Base-by-base conservation (phyloP, 2,888 invertebrate species). In the Cosmia trapezina region DNA sequence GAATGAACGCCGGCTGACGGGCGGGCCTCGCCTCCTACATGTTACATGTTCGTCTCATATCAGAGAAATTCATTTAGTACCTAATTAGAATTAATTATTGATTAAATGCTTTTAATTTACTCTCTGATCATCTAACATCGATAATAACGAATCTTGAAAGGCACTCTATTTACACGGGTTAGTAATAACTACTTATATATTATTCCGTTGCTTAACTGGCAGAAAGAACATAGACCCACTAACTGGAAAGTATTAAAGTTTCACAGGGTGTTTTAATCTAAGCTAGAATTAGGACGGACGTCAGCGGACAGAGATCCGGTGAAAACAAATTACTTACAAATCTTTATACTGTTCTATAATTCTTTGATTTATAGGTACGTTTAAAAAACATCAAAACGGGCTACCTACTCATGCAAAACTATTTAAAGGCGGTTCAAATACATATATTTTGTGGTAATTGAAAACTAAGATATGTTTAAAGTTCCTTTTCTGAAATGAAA, bases 231-330 rank as follows among this genome's bases (percentile, higher is more conserved):
- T 65, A 63, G 2, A 78, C 63, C 62, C 60, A 78, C 47, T 67
- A 80, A 76, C 69, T 63, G 70, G 67, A 71, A 78, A 68, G 54
- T 90, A 87, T 89, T 47, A 87, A 91, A 82, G 86, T 92, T 91
- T 92, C 94, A 96, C 96, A 96, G 96, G 96, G 96, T 96, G 94
- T 93, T 94, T 93, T 93, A 93, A 94, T 93, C 91, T 96, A 95
- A 95, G 95, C 91, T 96, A 96, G 95, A 91, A 89, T 94, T 94
- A 95, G 94, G 93, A 91, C 84, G 90, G 92, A 88, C 85, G 87
- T 89, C 88, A 89, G 83, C 87, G 87, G 88, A 84, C 70, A 78
- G 82, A 81, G 79, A 80, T 84, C 78, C 84, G 81, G 70, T 37
- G 70, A 80, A 83, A 68, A 57, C 69, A 78, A 33, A 78, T 56